These are phyloP conservation scores for Atethmia centrago DNA, from an alignment of 2,888 invertebrate genomes.

Conservation along the genomic window DNA sequence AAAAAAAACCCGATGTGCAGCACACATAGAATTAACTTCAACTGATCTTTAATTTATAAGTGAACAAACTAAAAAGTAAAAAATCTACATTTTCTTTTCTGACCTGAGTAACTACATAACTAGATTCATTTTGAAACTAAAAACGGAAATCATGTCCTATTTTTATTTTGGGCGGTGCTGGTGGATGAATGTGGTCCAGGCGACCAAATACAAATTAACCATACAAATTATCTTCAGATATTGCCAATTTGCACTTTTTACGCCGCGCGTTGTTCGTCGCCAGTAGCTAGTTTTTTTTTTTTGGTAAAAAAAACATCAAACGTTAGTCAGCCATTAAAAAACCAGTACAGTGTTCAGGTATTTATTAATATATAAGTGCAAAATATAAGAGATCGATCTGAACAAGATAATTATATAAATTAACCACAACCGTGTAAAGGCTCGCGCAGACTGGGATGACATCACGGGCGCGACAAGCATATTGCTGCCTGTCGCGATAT, in stretches of 20 bases:
- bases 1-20: background rate
- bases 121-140: background rate
- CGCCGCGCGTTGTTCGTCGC: background rate
- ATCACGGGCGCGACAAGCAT: too few relatives aligned
- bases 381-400: background rate
- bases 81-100: too few relatives aligned
- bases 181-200: background rate
- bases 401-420: background rate
- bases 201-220: background rate
- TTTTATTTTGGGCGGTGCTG: background rate
- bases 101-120: too few relatives aligned
- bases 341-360: background rate
- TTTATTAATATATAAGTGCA: conserved; percentile 2
- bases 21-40: background rate
- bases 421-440: background rate
- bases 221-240: background rate
- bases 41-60: background rate
- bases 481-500: too few relatives aligned
- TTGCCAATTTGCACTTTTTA: background rate
- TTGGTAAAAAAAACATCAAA: background rate
- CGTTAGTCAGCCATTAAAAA: background rate
- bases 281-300: background rate
- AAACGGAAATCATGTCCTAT: background rate
- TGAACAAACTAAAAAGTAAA: background rate
- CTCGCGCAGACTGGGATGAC: too few relatives aligned